A percentile compares a stretch with the other conserved stretches of the same genome.
These are phyloP conservation scores for Pandemis corylana DNA, from an alignment of 2,888 invertebrate species.

Conservation along the genomic window DNA sequence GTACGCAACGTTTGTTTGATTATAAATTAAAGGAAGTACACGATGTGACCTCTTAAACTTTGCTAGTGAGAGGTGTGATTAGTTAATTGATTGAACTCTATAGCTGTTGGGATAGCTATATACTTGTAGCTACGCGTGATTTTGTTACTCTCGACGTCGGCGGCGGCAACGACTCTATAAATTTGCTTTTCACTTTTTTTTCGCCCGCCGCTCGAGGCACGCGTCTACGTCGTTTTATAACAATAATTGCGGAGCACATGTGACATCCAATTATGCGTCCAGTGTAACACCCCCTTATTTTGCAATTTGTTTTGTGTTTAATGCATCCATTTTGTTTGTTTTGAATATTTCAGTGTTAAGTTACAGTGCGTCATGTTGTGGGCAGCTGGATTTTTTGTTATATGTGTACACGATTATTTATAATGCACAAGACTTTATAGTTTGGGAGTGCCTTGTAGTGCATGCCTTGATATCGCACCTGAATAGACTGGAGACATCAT, in stretches of 20 bases:
- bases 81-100: slow-evolving; percentile 60
- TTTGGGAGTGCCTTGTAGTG: slow-evolving; percentile 78
- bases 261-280: slow-evolving; percentile 45
- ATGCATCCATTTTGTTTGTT: slow-evolving; percentile 75
- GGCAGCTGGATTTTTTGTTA: slow-evolving; percentile 75
- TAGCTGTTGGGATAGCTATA: slow-evolving; percentile 38
- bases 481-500: slow-evolving; percentile 75
- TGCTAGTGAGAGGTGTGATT: slow-evolving; percentile 36
- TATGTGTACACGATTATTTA: slow-evolving; percentile 74
- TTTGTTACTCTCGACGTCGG: slow-evolving; percentile 72
- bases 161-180: slow-evolving; percentile 62
- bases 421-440: slow-evolving; percentile 79
- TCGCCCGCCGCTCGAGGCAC: slow-evolving; percentile 70
- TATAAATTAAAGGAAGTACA: slow-evolving; percentile 12
- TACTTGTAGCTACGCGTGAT: slow-evolving; percentile 50
- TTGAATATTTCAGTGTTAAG: slow-evolving; percentile 79
- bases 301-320: slow-evolving; percentile 66
- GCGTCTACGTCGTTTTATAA: slow-evolving; percentile 65
- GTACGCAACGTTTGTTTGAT: slow-evolving; percentile 14
- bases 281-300: slow-evolving; percentile 44
- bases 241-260: slow-evolving; percentile 62
- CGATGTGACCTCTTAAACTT: slow-evolving; percentile 25
- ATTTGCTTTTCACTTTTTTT: slow-evolving; percentile 82
- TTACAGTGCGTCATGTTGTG: slow-evolving; percentile 79
- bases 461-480: slow-evolving; percentile 78